A percentile compares a stretch with the other conserved stretches of the same genome.
phyloP scores from a whole-genome alignment of 1,140 invertebrate genomes.

The Papilio glaucus region DNA sequence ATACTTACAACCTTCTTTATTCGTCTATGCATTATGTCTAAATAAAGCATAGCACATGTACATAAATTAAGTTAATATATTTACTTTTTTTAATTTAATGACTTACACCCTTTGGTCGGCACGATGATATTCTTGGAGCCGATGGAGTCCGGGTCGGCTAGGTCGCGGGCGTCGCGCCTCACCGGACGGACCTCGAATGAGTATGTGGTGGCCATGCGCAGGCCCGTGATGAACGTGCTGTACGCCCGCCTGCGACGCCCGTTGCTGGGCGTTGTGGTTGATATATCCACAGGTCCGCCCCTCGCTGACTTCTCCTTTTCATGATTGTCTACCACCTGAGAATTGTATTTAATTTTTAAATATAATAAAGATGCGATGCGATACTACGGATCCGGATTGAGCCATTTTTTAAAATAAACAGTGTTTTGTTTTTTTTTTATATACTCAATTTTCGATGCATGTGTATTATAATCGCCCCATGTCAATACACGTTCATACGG shows the following conservation, averaged over 20 bases:
- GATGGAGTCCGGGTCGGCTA: constrained; percentile 74
- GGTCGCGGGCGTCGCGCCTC: constrained; percentile 70
- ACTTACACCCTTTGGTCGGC: constrained; percentile 92
- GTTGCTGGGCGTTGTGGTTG: constrained; percentile 53
- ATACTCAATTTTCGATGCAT: too few relatives aligned
- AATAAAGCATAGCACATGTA: too few relatives aligned
- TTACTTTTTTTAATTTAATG: neutral
- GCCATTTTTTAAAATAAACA: too few relatives aligned
- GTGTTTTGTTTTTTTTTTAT: too few relatives aligned
- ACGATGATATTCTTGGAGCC: constrained; percentile 86
- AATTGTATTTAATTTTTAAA: constrained; percentile 2
- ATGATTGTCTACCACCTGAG: constrained; percentile 78
- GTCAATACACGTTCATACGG: too few relatives aligned
- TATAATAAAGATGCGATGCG: constrained; percentile 16
- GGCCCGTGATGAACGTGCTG: constrained; percentile 84
- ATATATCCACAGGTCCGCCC: constrained; percentile 42
- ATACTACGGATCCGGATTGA: too few relatives aligned
- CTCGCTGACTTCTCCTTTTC: constrained; percentile 67
- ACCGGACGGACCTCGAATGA: constrained; percentile 88
- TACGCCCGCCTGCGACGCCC: constrained; percentile 74
- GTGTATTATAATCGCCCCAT: too few relatives aligned
- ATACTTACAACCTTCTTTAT: too few relatives aligned
- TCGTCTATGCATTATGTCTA: too few relatives aligned
- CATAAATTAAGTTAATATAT: too few relatives aligned
- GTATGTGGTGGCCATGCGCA: constrained; percentile 91